Conservation (phyloP, 2,888 invertebrate species). For the Andrena praecox region DNA sequence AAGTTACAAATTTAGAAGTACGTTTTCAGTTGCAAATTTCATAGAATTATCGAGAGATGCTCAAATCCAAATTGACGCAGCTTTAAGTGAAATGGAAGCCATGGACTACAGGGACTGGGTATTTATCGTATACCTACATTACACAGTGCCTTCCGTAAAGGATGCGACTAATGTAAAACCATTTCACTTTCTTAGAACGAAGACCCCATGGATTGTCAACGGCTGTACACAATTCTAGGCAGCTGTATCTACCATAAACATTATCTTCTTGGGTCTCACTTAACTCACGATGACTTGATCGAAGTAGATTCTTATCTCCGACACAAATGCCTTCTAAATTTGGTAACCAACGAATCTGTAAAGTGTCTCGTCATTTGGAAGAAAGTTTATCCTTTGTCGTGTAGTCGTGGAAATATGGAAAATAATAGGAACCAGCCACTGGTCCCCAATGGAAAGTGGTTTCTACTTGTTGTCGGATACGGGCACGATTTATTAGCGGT, state of each 20-base stretch:
- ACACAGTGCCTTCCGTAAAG: slow-evolving; percentile 29
- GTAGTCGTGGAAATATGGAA: slow-evolving; percentile 76
- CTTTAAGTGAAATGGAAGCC: slow-evolving; percentile 94
- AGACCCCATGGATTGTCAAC: slow-evolving; percentile 91
- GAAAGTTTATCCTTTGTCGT: slow-evolving; percentile 89
- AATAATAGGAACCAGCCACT: slow-evolving; percentile 66
- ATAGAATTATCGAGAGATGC: slow-evolving; percentile 91
- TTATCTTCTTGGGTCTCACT: slow-evolving; percentile 92
- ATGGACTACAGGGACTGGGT: slow-evolving; percentile 96
- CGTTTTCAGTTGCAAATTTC: slow-evolving; percentile 88
- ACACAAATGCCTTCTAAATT: slow-evolving; percentile 90
- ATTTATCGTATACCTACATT: slow-evolving; percentile 40
- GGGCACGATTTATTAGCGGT: slow-evolving; percentile 89
- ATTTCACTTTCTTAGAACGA: slow-evolving; percentile 87
- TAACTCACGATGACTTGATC: slow-evolving; percentile 90
- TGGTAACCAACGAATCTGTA: slow-evolving; percentile 89
- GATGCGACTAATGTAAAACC: slow-evolving; percentile 9
- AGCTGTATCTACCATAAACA: slow-evolving; percentile 88
- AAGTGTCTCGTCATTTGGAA: slow-evolving; percentile 92
- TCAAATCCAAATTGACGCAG: slow-evolving; percentile 93
- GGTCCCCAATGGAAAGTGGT: slow-evolving; percentile 89
- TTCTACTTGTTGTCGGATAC: slow-evolving; percentile 91
- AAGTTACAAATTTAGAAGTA: slow-evolving; percentile 87
- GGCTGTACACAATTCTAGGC: slow-evolving; percentile 90
- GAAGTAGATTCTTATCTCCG: slow-evolving; percentile 92